Percentiles rank a stretch among this genome's conserved stretches.
These are phyloP conservation scores for Phoebastria nigripes DNA, from an alignment of 2,797 vertebrate species.

Conservation along the genomic window DNA sequence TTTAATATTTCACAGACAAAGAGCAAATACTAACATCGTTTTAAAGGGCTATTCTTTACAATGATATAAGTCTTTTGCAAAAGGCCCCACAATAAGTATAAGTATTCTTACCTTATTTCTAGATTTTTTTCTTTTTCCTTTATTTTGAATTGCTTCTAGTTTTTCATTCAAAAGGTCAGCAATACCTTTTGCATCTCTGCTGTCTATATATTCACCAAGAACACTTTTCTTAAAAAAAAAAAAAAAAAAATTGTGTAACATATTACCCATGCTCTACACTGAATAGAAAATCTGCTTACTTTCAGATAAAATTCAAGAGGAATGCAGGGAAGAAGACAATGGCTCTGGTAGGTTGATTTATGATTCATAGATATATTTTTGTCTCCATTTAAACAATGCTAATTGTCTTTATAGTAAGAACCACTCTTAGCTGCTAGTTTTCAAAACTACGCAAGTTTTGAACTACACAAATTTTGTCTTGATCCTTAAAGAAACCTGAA, in stretches of 20 bases:
- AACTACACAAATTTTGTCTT: not conserved
- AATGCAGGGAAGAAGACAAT: not conserved
- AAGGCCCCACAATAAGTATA: not conserved
- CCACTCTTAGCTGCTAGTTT: not conserved
- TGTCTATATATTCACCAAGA: conserved; percentile 85
- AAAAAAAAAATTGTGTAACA: not conserved
- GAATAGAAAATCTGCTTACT: not conserved
- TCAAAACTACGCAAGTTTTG: not conserved
- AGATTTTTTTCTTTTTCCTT: conserved; percentile 67
- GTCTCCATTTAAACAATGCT: not conserved
- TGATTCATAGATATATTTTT: not conserved
- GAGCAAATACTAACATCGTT: not conserved
- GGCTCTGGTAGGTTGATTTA: not conserved
- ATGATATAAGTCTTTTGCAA: not conserved
- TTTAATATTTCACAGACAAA: not conserved
- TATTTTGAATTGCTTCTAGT: conserved; percentile 76
- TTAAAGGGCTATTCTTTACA: not conserved
- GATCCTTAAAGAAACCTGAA: not conserved
- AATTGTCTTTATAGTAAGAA: not conserved
- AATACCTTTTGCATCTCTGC: conserved; percentile 84
- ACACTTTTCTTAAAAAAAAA: conserved; percentile 74
- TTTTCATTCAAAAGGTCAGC: conserved; percentile 80
- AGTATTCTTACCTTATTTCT: conserved; percentile 80
- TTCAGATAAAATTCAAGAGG: not conserved
- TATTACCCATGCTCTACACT: not conserved